Evolutionary conservation across 2,797 vertebrate species (phyloP).

Genomic region (Diceros bicornis): DNA sequence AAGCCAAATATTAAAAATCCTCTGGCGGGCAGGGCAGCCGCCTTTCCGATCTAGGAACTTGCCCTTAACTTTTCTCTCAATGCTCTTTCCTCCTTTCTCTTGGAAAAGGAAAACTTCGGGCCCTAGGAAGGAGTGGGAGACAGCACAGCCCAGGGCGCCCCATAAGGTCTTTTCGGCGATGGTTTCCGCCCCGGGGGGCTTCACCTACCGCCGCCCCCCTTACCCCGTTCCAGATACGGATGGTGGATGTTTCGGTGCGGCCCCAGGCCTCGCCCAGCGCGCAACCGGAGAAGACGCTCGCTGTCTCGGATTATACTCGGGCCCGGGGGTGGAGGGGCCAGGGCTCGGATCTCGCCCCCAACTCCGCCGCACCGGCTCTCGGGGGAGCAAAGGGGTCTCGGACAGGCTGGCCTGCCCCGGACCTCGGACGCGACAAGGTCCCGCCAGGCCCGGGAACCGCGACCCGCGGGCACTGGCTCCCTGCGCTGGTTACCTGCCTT

Average conservation of each 20-base stretch:
- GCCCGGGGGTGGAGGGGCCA: not conserved
- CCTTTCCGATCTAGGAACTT: not conserved
- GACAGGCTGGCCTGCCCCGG: not conserved
- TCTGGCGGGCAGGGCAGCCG: not conserved
- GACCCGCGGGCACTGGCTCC: not conserved
- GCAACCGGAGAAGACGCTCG: not conserved
- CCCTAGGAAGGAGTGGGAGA: not conserved
- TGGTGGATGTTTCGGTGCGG: not conserved
- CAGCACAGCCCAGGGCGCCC: not conserved
- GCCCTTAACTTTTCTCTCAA: no score
- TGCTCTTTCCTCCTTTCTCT: not conserved
- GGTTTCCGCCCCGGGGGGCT: not conserved
- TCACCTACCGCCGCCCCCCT: not conserved
- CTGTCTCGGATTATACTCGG: not conserved
- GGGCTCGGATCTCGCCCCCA: not conserved
- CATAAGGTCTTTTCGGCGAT: not conserved
- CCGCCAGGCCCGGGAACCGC: not conserved
- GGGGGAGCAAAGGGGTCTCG: not conserved
- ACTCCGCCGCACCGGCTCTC: not conserved
- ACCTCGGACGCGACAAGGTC: not conserved
- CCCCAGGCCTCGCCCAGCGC: constrained; percentile 53
- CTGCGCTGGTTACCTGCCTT: constrained; percentile 49
- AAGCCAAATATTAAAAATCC: not conserved
- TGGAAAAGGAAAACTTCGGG: not conserved
- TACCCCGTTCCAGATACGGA: constrained; percentile 30